Evolutionary conservation across 2,888 invertebrate genomes (phyloP).

Genomic region (Lycia hirtaria): DNA sequence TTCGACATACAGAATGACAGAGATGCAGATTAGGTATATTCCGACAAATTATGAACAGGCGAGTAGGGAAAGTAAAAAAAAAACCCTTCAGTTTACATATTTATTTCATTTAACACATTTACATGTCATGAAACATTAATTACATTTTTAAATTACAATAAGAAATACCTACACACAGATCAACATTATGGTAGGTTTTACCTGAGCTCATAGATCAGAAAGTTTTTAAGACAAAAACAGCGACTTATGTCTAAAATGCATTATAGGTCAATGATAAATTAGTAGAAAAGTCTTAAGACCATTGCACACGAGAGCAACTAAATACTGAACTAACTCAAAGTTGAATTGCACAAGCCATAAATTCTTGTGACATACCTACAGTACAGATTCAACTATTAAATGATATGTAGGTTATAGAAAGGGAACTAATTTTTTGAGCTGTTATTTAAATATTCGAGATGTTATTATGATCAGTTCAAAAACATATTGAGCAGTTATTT

Average conservation of each 20-base stretch:
- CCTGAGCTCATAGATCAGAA: slow-evolving; percentile 44
- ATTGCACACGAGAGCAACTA: background rate
- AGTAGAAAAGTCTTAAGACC: slow-evolving; percentile 17
- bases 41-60: background rate
- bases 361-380: background rate
- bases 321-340: background rate
- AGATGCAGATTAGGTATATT: too few species aligned
- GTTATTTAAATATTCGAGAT: too few species aligned
- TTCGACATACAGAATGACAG: too few species aligned
- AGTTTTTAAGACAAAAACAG: slow-evolving; percentile 37
- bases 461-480: too few species aligned
- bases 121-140: slow-evolving; percentile 59
- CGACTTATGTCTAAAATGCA: slow-evolving; percentile 33
- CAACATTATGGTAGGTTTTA: slow-evolving; percentile 60
- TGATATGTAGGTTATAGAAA: too few species aligned
- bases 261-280: slow-evolving; percentile 22
- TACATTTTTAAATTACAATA: slow-evolving; percentile 31
- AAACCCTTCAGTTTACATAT: slow-evolving; percentile 51
- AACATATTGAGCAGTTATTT: too few species aligned
- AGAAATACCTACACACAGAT: slow-evolving; percentile 62
- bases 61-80: slow-evolving; percentile 8
- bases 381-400: too few species aligned
- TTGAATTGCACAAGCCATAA: too few species aligned
- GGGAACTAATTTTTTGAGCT: too few species aligned
- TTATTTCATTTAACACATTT: slow-evolving; percentile 59